Base-by-base conservation (phyloP, 2,113 vertebrate genomes). In the Phocoena phocoena region DNA sequence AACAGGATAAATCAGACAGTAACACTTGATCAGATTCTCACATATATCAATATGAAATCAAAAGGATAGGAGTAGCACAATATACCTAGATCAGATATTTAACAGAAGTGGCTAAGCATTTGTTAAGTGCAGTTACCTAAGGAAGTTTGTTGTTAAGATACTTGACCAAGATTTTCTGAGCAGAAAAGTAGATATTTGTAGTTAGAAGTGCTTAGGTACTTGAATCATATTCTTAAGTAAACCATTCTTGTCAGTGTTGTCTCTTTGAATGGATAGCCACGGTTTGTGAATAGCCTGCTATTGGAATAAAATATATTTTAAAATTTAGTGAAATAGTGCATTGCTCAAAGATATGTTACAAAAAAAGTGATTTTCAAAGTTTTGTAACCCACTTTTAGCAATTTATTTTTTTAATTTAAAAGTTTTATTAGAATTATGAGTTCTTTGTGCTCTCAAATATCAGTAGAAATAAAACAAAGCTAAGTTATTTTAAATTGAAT, bases 391-490 rank as follows among this genome's bases (percentile, higher is more conserved):
- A 63, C 3, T 68, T 67, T 89, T 25, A 25, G 6, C 8, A 79
- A 87, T 58, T 77, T 60, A 73, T 88, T 93, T 73, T 82, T 86
- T 82, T 50, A 17, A 87, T 26, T 81, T 86, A 33, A 86, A 97
- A 97, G 94, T 84, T 73, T 6, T 81, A 73, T 97, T 88, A 95
- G 4, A 90, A 77, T 89, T 96, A 95, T 14, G 50, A 96, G 62
- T 81, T 86, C 91, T 98, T 93, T 36, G 25, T 74, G 26, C 76
- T 96, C 98, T 98, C 44, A 97, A 96, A 88, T 90, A 97, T 10
- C 20, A 97, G 10, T 79, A 87, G 36, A 41, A 96, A 97, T 50
- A 98, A 97, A 94, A 97, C 96, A 86, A 90, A 93, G 18, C 47
- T 62, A 96, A 92, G 3, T 65, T 21, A 15, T 21, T 93, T 89